Conservation (phyloP, 1,140 invertebrate species). For the Bombus cullumanus region DNA sequence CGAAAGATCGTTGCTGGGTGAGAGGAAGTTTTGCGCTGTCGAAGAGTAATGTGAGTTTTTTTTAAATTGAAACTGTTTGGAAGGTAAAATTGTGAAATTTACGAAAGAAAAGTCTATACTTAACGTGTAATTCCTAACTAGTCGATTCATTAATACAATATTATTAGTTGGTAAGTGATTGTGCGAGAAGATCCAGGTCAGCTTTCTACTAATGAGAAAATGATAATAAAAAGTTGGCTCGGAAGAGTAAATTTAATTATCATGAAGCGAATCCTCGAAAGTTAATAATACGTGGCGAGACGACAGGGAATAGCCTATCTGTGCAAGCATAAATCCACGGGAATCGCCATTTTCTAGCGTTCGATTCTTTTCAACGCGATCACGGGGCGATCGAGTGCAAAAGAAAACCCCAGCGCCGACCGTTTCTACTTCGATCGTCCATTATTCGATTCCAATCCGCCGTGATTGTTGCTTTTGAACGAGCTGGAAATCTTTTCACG, state of each 20-base stretch:
- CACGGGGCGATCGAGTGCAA: not conserved
- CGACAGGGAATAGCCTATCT: not conserved
- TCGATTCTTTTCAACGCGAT: not conserved
- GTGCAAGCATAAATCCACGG: not conserved
- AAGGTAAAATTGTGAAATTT: no score
- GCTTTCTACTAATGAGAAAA: not conserved
- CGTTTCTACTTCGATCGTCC: not conserved
- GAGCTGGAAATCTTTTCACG: not conserved
- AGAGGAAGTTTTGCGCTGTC: no score
- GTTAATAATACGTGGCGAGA: no score
- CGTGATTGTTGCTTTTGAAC: not conserved
- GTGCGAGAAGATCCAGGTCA: not conserved
- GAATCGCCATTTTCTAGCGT: not conserved
- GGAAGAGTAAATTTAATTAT: not conserved
- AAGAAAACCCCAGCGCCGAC: not conserved
- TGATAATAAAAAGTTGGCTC: not conserved
- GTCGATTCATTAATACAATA: not conserved
- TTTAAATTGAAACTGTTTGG: no score
- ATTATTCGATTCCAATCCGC: slow-evolving; percentile 9
- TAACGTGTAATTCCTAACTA: no score
- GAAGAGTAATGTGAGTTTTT: no score
- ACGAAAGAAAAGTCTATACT: no score
- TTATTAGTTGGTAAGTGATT: not conserved
- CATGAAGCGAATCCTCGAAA: not conserved
- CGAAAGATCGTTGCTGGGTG: no score